Evolutionary conservation across 2,113 vertebrate species (phyloP).

Genomic region (Orthonyx spaldingii): DNA sequence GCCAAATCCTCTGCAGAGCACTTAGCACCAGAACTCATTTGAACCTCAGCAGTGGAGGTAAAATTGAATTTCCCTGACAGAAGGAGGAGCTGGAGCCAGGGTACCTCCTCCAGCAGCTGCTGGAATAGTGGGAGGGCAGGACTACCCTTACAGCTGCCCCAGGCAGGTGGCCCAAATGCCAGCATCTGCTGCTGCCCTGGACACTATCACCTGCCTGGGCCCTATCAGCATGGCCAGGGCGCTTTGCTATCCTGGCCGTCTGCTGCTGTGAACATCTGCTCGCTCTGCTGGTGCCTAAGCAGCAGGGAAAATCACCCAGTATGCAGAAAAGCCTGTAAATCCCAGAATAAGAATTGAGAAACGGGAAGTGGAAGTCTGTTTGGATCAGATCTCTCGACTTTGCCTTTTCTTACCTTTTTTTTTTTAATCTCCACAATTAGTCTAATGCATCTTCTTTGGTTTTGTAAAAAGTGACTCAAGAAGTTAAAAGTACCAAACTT

Average conservation of each 20-base stretch:
- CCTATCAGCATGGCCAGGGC: background rate
- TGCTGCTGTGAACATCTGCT: background rate
- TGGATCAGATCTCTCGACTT: fast-evolving
- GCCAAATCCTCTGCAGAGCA: background rate
- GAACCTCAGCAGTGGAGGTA: background rate
- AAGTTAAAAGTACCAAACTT: slow-evolving; percentile 42
- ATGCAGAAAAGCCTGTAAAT: background rate
- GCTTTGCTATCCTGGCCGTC: background rate
- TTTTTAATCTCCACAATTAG: background rate
- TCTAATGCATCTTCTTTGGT: background rate
- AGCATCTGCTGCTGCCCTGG: background rate
- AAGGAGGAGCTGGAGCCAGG: background rate
- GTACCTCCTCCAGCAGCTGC: background rate
- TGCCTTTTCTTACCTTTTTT: background rate
- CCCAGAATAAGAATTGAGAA: background rate
- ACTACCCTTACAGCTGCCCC: background rate
- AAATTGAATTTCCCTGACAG: background rate
- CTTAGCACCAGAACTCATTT: background rate
- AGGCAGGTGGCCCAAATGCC: background rate
- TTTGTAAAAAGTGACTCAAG: background rate
- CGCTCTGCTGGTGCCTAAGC: background rate
- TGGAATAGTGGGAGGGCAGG: background rate
- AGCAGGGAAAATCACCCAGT: background rate
- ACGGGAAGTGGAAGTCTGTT: background rate
- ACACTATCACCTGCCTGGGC: background rate